A percentile compares a stretch with the other conserved stretches of the same genome.
Conservation (phyloP, 35 echinoderm and acorn worm species). For the Lytechinus pictus region DNA sequence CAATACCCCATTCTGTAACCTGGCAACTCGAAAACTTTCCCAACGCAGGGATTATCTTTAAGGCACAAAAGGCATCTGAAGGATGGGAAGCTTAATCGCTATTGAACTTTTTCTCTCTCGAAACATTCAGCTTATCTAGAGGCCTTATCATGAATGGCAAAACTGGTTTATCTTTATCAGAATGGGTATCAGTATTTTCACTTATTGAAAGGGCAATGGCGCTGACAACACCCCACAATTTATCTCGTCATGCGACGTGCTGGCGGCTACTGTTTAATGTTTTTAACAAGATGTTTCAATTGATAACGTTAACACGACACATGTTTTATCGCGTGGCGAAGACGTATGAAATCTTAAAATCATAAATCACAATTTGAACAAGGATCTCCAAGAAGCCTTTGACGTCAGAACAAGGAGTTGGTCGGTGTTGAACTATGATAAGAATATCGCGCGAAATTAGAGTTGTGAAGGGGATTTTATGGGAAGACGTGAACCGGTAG, state of each 20-base stretch:
- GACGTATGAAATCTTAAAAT: neutral
- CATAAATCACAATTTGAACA: neutral
- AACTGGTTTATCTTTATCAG: neutral
- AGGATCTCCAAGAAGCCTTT: neutral
- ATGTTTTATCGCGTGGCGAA: neutral
- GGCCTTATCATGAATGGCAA: neutral
- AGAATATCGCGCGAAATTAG: neutral
- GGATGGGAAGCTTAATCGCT: neutral
- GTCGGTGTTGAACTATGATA: neutral
- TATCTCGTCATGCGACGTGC: neutral
- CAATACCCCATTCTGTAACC: too few relatives aligned
- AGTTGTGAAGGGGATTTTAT: neutral
- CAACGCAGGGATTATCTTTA: neutral
- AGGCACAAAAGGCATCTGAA: neutral
- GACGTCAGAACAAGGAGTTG: neutral
- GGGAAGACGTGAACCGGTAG: neutral
- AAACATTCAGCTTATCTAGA: neutral
- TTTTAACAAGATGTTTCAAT: neutral
- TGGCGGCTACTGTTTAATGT: neutral
- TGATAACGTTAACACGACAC: neutral
- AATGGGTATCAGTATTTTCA: neutral
- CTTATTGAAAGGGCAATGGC: neutral
- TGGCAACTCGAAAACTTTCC: neutral
- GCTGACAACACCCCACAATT: neutral
- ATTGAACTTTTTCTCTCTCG: neutral